A percentile compares a stretch with the other conserved stretches of the same genome.
phyloP scores from a whole-genome alignment of 2,888 invertebrate genomes.

The Spisula subtruncata region DNA sequence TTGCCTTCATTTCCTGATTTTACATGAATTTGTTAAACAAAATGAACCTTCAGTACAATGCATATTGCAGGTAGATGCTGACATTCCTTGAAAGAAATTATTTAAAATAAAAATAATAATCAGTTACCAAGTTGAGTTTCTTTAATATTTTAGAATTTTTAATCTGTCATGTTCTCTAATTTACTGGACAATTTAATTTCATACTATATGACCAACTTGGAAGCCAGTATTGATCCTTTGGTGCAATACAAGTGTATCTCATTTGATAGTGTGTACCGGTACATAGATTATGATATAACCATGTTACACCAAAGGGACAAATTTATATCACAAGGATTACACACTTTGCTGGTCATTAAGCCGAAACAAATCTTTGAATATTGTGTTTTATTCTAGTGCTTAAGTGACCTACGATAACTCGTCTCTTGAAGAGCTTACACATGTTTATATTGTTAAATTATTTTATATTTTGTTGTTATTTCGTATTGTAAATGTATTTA shows the following conservation, averaged over 20 bases:
- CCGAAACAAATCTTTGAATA: neutral
- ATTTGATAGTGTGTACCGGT: neutral
- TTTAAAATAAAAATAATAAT: too few relatives aligned
- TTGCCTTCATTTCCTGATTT: neutral
- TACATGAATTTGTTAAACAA: too few relatives aligned
- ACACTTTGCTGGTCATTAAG: neutral
- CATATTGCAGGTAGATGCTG: neutral
- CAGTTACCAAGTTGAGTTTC: too few relatives aligned
- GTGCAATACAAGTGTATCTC: too few relatives aligned
- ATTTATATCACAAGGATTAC: neutral
- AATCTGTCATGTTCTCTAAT: too few relatives aligned
- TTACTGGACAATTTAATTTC: too few relatives aligned
- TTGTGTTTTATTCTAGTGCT: neutral
- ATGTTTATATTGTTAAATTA: too few relatives aligned
- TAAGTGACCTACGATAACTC: neutral
- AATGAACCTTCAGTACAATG: neutral
- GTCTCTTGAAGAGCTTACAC: neutral
- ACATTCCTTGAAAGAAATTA: too few relatives aligned
- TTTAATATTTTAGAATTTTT: too few relatives aligned
- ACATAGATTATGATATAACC: neutral
- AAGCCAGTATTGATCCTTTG: too few relatives aligned
- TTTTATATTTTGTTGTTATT: constrained; percentile 11
- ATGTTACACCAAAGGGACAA: neutral
- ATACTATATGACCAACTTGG: too few relatives aligned
- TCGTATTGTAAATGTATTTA: constrained; percentile 15